Evolutionary conservation across 2,797 vertebrate species (phyloP).

Genomic region (Rhabdomys pumilio): DNA sequence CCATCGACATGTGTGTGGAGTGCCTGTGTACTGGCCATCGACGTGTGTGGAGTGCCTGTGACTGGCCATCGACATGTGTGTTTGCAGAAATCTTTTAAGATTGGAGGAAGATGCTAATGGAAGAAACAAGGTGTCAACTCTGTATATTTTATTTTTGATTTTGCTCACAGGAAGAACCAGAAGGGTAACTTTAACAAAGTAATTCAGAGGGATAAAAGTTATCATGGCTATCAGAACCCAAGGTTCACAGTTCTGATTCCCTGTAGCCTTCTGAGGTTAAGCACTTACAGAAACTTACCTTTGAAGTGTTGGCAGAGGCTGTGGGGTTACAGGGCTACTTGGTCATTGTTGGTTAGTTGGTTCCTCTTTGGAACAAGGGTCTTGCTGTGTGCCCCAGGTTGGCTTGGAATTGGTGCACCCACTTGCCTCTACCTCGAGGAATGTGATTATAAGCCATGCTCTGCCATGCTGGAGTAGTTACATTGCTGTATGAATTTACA

Average conservation of each 20-base stretch:
- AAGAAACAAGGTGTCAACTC: slow-evolving; percentile 40
- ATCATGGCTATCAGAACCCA: slow-evolving; percentile 50
- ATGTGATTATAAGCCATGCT: not conserved
- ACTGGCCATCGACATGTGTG: not conserved
- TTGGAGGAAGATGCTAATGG: slow-evolving; percentile 18
- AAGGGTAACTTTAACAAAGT: slow-evolving; percentile 2
- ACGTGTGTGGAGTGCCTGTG: not conserved
- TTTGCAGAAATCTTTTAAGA: slow-evolving; percentile 33
- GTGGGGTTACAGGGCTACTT: slow-evolving; percentile 39
- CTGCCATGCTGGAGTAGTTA: not conserved
- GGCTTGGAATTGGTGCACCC: not conserved
- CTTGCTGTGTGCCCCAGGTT: not conserved
- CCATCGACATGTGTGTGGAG: not conserved
- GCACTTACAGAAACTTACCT: not conserved
- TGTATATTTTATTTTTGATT: slow-evolving; percentile 64
- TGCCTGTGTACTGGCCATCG: not conserved
- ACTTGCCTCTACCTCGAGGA: not conserved
- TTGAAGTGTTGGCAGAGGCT: slow-evolving; percentile 26
- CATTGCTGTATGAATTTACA: not conserved
- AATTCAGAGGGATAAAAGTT: slow-evolving; percentile 62
- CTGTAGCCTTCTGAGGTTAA: slow-evolving; percentile 35
- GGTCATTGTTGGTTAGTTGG: not conserved
- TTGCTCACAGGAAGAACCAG: slow-evolving; percentile 34
- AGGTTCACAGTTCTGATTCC: slow-evolving; percentile 44
- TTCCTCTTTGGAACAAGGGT: not conserved